Evolutionary conservation across 2,888 invertebrate genomes (phyloP).

Genomic region (Agrochola litura): DNA sequence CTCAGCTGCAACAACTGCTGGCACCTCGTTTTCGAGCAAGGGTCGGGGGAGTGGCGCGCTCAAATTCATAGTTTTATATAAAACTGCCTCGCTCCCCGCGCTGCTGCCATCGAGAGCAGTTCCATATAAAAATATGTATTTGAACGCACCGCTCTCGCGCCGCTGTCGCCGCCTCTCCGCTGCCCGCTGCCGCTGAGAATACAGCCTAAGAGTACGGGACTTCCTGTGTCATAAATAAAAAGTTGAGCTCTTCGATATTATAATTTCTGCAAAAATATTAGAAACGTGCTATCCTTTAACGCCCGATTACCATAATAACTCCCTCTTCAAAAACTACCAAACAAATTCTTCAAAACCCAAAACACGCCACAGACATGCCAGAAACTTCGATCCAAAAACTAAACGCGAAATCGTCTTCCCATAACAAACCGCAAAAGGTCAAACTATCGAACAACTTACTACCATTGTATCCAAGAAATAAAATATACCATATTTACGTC

Average conservation of each 20-base stretch:
- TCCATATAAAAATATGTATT: no score
- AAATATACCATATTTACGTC: conserved; percentile 70
- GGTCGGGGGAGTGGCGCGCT: no score
- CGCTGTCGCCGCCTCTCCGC: no score
- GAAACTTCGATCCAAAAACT: conserved; percentile 39
- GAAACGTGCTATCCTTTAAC: background rate
- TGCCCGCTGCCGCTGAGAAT: no score
- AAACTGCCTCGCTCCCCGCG: no score
- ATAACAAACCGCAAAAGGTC: conserved; percentile 63
- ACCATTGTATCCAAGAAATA: conserved; percentile 61
- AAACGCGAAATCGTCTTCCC: conserved; percentile 41
- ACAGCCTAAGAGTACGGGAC: no score
- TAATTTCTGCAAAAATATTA: background rate
- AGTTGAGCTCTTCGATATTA: background rate
- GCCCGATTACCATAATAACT: conserved; percentile 22
- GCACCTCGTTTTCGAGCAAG: no score
- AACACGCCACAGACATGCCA: conserved; percentile 22
- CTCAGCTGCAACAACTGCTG: no score
- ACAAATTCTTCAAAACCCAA: conserved; percentile 15
- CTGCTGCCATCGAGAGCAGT: no score
- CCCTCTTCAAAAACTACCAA: conserved; percentile 8
- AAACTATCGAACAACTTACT: conserved; percentile 62
- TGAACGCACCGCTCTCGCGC: no score
- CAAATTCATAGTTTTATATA: no score
- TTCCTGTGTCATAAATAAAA: background rate